Base-by-base conservation (phyloP, 1,140 invertebrate species). In the Drosophila sucinea region DNA sequence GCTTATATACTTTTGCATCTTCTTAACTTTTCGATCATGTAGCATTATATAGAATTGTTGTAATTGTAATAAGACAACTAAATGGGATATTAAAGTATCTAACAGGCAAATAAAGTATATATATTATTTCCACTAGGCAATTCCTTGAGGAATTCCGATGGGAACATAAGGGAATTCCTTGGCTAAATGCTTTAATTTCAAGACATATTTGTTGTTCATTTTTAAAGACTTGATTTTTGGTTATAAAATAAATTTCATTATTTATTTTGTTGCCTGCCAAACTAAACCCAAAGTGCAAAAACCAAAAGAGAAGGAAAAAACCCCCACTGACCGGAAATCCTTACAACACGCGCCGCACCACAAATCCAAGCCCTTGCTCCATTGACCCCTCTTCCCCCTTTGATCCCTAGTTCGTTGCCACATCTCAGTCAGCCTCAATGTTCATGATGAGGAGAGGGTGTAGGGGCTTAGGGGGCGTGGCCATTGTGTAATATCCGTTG, bases 401-500 rank as follows among this genome's bases (percentile, higher is more conserved):
- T 17, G 11, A 8, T 7, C 35, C 44, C 23, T 47, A 23, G 17
- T 8, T 23, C 4, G 41, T 35, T 35, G 5, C 8, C 1, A 7
- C 5, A 5, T 6, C 41, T 5, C 11, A 44, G n/a, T 67, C 60
- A 17, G 17, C 17, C 17, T 17, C 17, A 17, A 17, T 17, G 17
- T 17, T 17, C 17, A 17, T 17, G 17, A 17, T 17, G 17, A 17
- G 17, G 17, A 17, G 17, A 17, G 17, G 17, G 17, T 17, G 17
- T 17, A 17, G 17, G 17, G 17, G 35, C 3, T 38, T 38, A 10
- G 41, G 29, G 10, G 25, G 71, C 23, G 51, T 47, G 30, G 60
- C 44, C 67, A 77, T 77, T 77, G 73, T 77, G 67, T 77, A 77
- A 77, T 77, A 77, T 78, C 69, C 75, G 76, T 78, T 78, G 75